Evolutionary conservation across 92 coral and sea anemone species (phyloP), one percentile per base, ranked within the genome.

Genomic region (Pocillopora meandrina): DNA sequence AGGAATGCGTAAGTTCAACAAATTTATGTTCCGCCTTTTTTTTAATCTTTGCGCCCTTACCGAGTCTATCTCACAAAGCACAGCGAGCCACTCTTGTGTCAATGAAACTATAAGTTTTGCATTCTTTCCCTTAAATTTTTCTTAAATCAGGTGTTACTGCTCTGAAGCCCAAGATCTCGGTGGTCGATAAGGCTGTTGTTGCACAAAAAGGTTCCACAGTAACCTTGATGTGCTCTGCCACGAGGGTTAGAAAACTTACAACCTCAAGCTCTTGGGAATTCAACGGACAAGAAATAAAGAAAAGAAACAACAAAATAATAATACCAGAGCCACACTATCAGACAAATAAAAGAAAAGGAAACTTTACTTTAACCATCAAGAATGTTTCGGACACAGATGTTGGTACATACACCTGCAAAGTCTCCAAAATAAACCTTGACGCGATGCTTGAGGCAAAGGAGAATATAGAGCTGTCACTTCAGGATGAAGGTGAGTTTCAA

Each of bases 331-430:
- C 10, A 10, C 31, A 26, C 31, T 26, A 26, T 26, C 31, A 26
- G 31, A 26, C 31, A 0, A 42, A 33, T 2, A 17, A 18, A 2
- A 0, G 65, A 16, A 80, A 1, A 10, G 72, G 57, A 17, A 72
- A 12, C 0, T 82, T 61, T 47, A n/a, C 71, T 8, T 23, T 82
- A 26, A 13, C 7, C 10, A 82, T 82, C 12, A 71, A 17, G 18
- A 82, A 73, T 62, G 79, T 73, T 14, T 82, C 86, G 6, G 77
- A 47, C 36, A 42, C 61, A 26, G 86, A 82, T 72, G 72, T 52
- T 16, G 86, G 86, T 72, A 31, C 61, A 61, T 82, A 82, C 75
- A 31, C 33, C 7, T 82, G 86, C 36, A 12, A 14, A 2, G 85
- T 36, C 9, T 11, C 4, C 1, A 35, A 34, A 0, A 1, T 0